These are phyloP conservation scores for Puffinus mauretanicus DNA, from an alignment of 2,113 vertebrate species.

Conservation along the genomic window DNA sequence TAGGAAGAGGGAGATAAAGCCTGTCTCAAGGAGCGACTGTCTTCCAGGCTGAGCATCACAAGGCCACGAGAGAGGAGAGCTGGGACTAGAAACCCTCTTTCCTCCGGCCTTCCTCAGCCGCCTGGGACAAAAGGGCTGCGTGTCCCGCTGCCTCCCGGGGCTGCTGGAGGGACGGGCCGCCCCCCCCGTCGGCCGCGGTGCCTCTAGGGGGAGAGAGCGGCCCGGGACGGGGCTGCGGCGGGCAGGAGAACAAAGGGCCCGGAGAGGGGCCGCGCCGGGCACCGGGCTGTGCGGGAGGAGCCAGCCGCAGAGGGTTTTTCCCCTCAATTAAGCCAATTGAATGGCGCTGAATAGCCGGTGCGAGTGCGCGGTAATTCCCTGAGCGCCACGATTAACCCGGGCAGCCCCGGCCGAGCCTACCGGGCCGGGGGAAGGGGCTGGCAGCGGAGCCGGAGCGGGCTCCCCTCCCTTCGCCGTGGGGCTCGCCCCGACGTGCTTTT, in stretches of 20 bases:
- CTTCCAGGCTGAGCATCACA: background rate
- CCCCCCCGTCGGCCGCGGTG: background rate
- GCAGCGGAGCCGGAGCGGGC: background rate
- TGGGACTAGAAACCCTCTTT: background rate
- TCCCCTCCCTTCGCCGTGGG: background rate
- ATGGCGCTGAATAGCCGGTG: constrained; percentile 74
- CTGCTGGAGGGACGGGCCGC: background rate
- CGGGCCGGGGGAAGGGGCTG: background rate
- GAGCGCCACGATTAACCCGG: constrained; percentile 74
- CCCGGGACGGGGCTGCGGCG: background rate
- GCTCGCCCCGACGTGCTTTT: background rate
- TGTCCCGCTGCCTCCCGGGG: background rate
- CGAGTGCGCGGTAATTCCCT: constrained; percentile 74
- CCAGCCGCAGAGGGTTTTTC: constrained; percentile 54
- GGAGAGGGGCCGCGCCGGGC: background rate
- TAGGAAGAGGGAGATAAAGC: background rate
- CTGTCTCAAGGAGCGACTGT: background rate
- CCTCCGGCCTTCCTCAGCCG: background rate
- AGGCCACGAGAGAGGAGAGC: background rate
- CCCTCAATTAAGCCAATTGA: constrained; percentile 77
- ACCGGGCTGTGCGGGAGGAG: constrained; percentile 34
- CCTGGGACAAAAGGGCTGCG: background rate
- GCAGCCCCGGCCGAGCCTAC: constrained; percentile 9
- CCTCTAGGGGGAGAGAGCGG: background rate
- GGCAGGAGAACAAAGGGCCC: constrained; percentile 12